These are phyloP conservation scores for Trypoxylon attenuatum DNA, from an alignment of 2,888 invertebrate species.

Conservation along the genomic window DNA sequence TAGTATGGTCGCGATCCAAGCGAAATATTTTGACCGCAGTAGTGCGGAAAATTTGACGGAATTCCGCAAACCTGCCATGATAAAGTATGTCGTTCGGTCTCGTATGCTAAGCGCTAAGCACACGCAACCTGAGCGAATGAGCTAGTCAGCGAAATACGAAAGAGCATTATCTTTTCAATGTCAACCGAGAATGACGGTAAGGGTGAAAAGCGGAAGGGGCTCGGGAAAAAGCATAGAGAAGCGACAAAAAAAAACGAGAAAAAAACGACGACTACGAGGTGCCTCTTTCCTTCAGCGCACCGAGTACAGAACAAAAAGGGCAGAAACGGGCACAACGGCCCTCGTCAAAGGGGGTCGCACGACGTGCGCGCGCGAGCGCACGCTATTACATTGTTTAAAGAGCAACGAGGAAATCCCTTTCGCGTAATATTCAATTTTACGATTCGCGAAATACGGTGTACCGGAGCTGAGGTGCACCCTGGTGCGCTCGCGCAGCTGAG, in stretches of 20 bases:
- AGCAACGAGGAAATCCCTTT: slow-evolving; percentile 2
- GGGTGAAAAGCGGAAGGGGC: too few species aligned
- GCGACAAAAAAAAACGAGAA: too few species aligned
- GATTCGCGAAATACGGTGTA: slow-evolving; percentile 17
- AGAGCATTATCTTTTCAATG: neutral
- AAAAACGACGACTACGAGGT: neutral
- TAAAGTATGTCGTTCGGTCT: neutral
- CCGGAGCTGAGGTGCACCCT: slow-evolving; percentile 6
- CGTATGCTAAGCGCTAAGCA: neutral
- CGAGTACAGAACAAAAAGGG: neutral
- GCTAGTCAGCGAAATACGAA: too few species aligned
- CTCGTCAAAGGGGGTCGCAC: neutral
- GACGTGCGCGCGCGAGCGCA: neutral
- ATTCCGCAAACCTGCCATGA: neutral
- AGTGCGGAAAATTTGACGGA: neutral
- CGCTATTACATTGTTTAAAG: slow-evolving; percentile 6
- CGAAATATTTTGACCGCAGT: slow-evolving; percentile 11
- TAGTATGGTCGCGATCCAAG: neutral
- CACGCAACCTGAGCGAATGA: neutral
- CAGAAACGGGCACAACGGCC: neutral
- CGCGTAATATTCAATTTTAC: slow-evolving; percentile 26
- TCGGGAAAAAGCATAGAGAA: too few species aligned
- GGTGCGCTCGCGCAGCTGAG: too few species aligned
- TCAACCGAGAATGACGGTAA: too few species aligned
- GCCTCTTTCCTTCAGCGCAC: neutral